phyloP scores from a whole-genome alignment of 1,140 invertebrate genomes.

The Prorops nasuta region DNA sequence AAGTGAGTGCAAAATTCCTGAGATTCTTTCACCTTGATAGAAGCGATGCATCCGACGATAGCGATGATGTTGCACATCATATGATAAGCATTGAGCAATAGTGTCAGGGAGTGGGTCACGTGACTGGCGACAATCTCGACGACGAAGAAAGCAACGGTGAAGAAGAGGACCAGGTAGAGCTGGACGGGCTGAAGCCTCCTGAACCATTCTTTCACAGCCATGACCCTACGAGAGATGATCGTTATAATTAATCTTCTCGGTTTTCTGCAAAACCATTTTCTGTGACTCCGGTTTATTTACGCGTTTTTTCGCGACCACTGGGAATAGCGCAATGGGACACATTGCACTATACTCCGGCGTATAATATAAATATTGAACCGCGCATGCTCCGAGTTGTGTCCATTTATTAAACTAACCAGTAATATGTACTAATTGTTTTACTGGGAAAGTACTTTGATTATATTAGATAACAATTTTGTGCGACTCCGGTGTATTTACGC shows the following conservation, averaged over 20 bases:
- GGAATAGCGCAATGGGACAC: background rate
- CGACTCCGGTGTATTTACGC: too few relatives aligned
- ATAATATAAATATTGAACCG: background rate
- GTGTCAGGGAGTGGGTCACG: slow-evolving; percentile 77
- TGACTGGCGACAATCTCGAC: slow-evolving; percentile 75
- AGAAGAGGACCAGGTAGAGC: slow-evolving; percentile 68
- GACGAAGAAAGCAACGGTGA: slow-evolving; percentile 71
- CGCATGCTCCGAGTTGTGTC: background rate
- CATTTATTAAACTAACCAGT: background rate
- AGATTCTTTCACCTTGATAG: slow-evolving; percentile 67
- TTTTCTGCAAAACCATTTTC: background rate
- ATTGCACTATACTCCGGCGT: background rate
- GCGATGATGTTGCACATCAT: slow-evolving; percentile 80
- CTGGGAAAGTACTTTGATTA: too few relatives aligned
- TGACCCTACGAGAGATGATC: slow-evolving; percentile 30
- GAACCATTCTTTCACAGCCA: slow-evolving; percentile 74
- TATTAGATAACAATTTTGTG: background rate
- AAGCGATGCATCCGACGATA: slow-evolving; percentile 69
- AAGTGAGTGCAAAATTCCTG: too few relatives aligned
- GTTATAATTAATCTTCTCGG: background rate
- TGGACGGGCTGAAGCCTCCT: slow-evolving; percentile 69
- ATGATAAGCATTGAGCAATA: slow-evolving; percentile 83
- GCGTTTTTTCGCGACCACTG: too few relatives aligned
- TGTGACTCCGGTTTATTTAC: too few relatives aligned
- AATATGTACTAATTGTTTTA: too few relatives aligned